Evolutionary conservation across 2,797 vertebrate genomes (phyloP).

Genomic region (Lepidocolaptes lacrymiger): DNA sequence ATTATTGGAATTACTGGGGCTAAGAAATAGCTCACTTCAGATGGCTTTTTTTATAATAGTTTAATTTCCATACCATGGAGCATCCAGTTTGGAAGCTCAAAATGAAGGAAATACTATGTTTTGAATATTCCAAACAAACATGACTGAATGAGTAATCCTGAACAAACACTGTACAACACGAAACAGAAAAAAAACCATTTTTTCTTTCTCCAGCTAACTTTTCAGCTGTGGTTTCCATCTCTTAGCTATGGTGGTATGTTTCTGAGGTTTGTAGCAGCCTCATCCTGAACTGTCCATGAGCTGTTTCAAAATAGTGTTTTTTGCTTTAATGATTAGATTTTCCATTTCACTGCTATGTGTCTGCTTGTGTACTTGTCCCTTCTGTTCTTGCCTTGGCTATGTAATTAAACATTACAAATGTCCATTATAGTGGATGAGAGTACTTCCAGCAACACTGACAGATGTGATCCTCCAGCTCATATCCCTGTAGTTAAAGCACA

Average conservation of each 20-base stretch:
- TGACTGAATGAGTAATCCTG: not conserved
- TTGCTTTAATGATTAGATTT: not conserved
- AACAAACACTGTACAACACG: not conserved
- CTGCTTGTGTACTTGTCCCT: not conserved
- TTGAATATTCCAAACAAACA: not conserved
- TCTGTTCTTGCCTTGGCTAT: not conserved
- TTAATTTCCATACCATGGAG: not conserved
- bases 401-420: slow-evolving; percentile 32
- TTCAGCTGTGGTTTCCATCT: not conserved
- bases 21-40: not conserved
- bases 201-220: not conserved
- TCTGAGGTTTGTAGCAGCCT: not conserved
- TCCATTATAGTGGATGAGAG: not conserved
- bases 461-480: not conserved
- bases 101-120: not conserved
- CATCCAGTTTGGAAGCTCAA: not conserved
- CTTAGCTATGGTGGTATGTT: not conserved
- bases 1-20: rapidly evolving
- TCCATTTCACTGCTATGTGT: not conserved
- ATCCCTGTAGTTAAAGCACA: not conserved
- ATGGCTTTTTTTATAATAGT: not conserved
- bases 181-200: not conserved
- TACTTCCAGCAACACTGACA: not conserved
- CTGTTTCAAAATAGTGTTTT: not conserved
- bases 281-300: not conserved